Evolutionary conservation across 1,140 invertebrate species (phyloP).

Genomic region (Scaptodrosophila lebanonensis): DNA sequence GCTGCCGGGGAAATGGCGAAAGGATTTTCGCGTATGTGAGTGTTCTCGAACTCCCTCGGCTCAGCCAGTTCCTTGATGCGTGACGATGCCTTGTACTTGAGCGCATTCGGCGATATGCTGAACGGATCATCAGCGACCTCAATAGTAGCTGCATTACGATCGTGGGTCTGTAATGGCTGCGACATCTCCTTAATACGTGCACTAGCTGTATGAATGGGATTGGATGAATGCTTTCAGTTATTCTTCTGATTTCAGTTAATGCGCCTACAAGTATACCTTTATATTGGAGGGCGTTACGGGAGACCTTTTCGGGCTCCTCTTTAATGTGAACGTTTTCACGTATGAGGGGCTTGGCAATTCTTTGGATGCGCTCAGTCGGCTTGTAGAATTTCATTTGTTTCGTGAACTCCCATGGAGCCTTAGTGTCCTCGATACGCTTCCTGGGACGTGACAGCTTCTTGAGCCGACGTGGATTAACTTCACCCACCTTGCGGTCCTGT

Average conservation of each 20-base stretch:
- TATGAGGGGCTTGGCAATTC: conserved; percentile 26
- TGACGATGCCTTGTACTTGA: conserved; percentile 76
- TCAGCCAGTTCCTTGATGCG: conserved; percentile 78
- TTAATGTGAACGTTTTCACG: conserved; percentile 49
- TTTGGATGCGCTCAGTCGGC: conserved; percentile 43
- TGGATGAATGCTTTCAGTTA: no score
- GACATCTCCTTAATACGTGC: conserved; percentile 61
- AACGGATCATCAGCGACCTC: conserved; percentile 69
- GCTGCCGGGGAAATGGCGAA: conserved; percentile 70
- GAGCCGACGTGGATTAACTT: conserved; percentile 19
- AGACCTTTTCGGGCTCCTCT: conserved; percentile 39
- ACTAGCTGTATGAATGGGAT: conserved; percentile 45
- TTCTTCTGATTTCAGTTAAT: no score
- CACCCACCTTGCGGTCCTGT: conserved; percentile 31
- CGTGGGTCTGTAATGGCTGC: conserved; percentile 37
- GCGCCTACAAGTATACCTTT: no score
- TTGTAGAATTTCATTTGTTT: conserved; percentile 35
- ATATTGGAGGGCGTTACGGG: conserved; percentile 43
- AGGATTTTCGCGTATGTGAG: conserved; percentile 66
- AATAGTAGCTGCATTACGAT: conserved; percentile 38
- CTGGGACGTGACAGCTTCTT: conserved; percentile 45
- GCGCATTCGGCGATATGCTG: conserved; percentile 57
- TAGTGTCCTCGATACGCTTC: conserved; percentile 23
- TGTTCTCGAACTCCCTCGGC: conserved; percentile 73
- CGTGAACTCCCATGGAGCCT: conserved; percentile 51